A percentile compares a stretch with the other conserved stretches of the same genome.
These are phyloP conservation scores for Seriola rivoliana DNA, from an alignment of 2,113 vertebrate genomes.

Conservation along the genomic window DNA sequence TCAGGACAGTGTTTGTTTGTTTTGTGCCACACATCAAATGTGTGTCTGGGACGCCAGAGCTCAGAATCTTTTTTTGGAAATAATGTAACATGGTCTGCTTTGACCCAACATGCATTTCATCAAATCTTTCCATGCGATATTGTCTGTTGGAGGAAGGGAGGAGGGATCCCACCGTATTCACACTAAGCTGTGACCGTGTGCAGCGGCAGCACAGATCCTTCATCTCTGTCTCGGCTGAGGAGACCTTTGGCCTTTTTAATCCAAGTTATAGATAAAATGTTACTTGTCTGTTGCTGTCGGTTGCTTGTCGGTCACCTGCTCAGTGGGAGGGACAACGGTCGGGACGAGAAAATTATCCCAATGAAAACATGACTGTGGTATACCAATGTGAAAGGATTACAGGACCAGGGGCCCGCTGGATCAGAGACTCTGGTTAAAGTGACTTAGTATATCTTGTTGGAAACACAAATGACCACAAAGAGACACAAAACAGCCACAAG, in stretches of 20 bases:
- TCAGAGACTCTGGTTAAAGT: no score
- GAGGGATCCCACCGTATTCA: constrained; percentile 7
- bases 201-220: neutral
- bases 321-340: neutral
- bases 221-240: neutral
- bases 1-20: constrained; percentile 32
- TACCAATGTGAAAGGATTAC: neutral
- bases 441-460: no score
- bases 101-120: constrained; percentile 39
- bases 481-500: no score
- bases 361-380: neutral
- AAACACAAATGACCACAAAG: no score
- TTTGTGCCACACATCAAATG: constrained; percentile 16
- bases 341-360: neutral
- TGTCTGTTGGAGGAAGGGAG: constrained; percentile 14
- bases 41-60: neutral
- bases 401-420: no score
- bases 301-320: neutral
- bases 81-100: constrained; percentile 31
- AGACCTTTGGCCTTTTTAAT: neutral
- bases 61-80: constrained; percentile 6
- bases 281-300: neutral
- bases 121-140: constrained; percentile 25
- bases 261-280: neutral
- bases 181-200: constrained; percentile 12